phyloP scores from a whole-genome alignment of 2,113 vertebrate species.

The Cololabis saira region DNA sequence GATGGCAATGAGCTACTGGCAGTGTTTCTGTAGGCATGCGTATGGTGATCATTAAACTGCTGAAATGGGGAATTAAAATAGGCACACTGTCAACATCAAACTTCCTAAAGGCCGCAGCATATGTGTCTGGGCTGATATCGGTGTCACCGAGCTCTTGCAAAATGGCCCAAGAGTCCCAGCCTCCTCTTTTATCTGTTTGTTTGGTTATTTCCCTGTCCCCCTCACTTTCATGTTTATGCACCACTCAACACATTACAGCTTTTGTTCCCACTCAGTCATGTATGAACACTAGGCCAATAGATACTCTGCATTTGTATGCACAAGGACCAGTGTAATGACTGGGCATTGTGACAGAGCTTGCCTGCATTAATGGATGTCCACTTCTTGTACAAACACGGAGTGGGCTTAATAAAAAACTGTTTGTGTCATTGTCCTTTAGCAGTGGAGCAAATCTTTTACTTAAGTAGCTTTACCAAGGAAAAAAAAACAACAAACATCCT shows the following conservation, averaged over 20 bases:
- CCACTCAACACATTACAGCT: slow-evolving; percentile 20
- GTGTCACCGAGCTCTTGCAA: slow-evolving; percentile 17
- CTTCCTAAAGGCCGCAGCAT: slow-evolving; percentile 33
- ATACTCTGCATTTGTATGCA: slow-evolving; percentile 3
- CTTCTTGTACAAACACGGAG: slow-evolving; percentile 42
- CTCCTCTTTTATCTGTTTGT: too few relatives aligned
- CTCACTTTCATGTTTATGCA: slow-evolving; percentile 31
- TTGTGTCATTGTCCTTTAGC: slow-evolving; percentile 31
- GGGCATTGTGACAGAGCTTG: slow-evolving; percentile 32
- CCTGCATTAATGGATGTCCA: slow-evolving; percentile 50
- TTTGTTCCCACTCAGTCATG: slow-evolving; percentile 21
- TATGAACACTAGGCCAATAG: slow-evolving; percentile 1
- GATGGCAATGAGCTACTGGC: slow-evolving; percentile 4
- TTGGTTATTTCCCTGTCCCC: background rate
- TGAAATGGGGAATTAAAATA: slow-evolving; percentile 30
- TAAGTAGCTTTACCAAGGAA: slow-evolving; percentile 28
- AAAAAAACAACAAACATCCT: slow-evolving; percentile 15
- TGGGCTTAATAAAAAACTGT: slow-evolving; percentile 48
- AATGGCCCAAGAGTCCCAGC: background rate
- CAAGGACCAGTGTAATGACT: slow-evolving; percentile 46
- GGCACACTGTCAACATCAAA: slow-evolving; percentile 19
- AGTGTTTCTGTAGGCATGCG: slow-evolving; percentile 1
- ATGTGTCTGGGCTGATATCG: slow-evolving; percentile 40
- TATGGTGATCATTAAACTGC: slow-evolving; percentile 5
- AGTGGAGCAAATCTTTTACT: slow-evolving; percentile 37